These are phyloP conservation scores for Athrips mouffetella DNA, from an alignment of 2,888 invertebrate species.

Conservation along the genomic window DNA sequence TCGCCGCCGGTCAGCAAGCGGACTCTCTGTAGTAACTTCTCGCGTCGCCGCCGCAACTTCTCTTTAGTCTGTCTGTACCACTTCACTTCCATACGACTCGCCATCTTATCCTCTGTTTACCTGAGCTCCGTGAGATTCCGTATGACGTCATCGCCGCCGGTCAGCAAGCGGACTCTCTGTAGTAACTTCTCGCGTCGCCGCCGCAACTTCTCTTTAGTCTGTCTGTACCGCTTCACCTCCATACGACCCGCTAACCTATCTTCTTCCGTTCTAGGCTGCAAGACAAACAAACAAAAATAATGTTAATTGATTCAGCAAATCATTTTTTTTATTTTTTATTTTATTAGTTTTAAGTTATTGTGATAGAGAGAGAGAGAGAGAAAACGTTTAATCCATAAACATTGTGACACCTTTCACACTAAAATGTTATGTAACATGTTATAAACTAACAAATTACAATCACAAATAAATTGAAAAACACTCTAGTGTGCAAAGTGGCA, in stretches of 20 bases:
- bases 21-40: slow-evolving; percentile 71
- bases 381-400: too few species aligned
- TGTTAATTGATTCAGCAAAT: too few species aligned
- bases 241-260: slow-evolving; percentile 83
- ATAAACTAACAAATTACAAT: too few species aligned
- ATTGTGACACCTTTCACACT: too few species aligned
- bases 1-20: slow-evolving; percentile 23
- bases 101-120: slow-evolving; percentile 85
- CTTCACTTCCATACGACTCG: slow-evolving; percentile 83
- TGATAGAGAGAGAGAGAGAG: too few species aligned
- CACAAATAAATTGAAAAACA: too few species aligned
- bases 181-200: slow-evolving; percentile 80
- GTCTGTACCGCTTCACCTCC: slow-evolving; percentile 86
- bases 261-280: slow-evolving; percentile 88
- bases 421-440: too few species aligned
- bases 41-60: slow-evolving; percentile 86
- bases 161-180: slow-evolving; percentile 44
- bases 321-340: too few species aligned
- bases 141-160: slow-evolving; percentile 32
- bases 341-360: too few species aligned
- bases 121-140: slow-evolving; percentile 24
- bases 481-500: too few species aligned
- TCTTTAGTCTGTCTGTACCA: slow-evolving; percentile 89
- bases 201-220: slow-evolving; percentile 87
- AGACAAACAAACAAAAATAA: not conserved